Conservation (phyloP, 2,113 vertebrate species). For the Myotis yumanensis region DNA sequence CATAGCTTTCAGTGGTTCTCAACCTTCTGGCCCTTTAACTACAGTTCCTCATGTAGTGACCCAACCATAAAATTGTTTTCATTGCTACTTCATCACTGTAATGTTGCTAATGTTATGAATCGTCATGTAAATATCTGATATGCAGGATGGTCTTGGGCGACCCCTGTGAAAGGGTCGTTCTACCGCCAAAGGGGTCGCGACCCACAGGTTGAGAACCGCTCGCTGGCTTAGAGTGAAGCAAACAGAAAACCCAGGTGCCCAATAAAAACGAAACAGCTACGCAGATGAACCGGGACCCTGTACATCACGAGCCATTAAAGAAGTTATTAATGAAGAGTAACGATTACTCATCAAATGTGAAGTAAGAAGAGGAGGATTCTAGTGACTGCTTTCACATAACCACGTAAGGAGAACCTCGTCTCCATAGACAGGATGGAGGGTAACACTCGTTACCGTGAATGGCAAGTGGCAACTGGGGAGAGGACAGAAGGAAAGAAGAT, state of each 20-base stretch:
- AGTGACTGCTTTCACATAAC: rapidly evolving
- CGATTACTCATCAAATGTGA: neutral
- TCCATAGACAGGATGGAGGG: rapidly evolving
- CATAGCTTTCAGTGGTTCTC: neutral
- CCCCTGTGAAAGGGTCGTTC: no score
- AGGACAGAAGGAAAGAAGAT: no score
- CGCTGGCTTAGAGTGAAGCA: neutral
- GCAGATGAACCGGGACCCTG: neutral
- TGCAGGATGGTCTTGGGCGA: no score
- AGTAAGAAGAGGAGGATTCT: neutral
- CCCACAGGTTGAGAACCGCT: no score
- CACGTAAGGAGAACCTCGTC: neutral
- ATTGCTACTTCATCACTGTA: no score
- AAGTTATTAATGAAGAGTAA: neutral
- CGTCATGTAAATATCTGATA: no score
- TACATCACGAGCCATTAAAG: neutral
- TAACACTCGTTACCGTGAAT: rapidly evolving
- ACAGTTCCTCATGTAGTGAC: no score
- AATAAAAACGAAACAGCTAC: neutral
- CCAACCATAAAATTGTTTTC: no score
- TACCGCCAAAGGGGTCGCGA: no score
- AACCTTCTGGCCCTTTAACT: no score
- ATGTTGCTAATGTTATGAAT: no score
- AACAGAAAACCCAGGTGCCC: neutral
- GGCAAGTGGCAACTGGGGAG: rapidly evolving